Base-by-base conservation (phyloP, 2,888 invertebrate species). In the Ashinkailepas kermadecensis region DNA sequence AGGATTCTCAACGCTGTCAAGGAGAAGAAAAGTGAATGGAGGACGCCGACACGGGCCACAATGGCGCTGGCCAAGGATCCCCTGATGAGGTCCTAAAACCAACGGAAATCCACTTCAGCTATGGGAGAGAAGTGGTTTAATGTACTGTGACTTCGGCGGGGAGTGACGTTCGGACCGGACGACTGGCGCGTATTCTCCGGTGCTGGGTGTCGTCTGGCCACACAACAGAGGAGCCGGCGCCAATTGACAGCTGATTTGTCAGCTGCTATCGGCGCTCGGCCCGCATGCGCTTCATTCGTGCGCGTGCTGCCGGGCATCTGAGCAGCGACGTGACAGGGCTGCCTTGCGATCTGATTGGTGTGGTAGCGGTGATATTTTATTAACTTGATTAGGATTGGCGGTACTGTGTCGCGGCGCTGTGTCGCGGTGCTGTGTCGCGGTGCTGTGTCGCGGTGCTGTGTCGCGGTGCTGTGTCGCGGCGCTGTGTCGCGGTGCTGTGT, bases 1-100 rank as follows among this genome's bases (percentile, higher is more conserved):
- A 74, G 74, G 74, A 74, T 74, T 74, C 74, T 74, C 74, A 74
- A 74, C 74, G 74, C 74, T 74, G 74, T 74, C 74, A 54, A 18
- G 54, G 39, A 74, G 74, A 74, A 74, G 74, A 74, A 74, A 74
- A 54, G 74, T 74, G 74, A 74, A 74, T 74, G 54, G 54, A 54
- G 74, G 54, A 21, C n/a, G 74, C 74, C 21, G 74, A 74, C 74
- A 18, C 74, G 74, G 18, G 10, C 74, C 8, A 74, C 74, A 74
- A 74, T 18, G 74, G 54, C 74, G 39, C 13, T 18, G 9, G 74
- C 74, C 54, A 21, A 21, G 74, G 21, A 54, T 54, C 74, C 8
- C 74, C 39, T 74, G 54, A 54, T 74, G 74, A 21, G 54, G 74
- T 74, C 74, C 54, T 74, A 18, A 74, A 74, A 74, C 74, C 74